These are phyloP conservation scores for Aleiodes testaceus DNA, from an alignment of 2,888 invertebrate genomes.

Conservation along the genomic window DNA sequence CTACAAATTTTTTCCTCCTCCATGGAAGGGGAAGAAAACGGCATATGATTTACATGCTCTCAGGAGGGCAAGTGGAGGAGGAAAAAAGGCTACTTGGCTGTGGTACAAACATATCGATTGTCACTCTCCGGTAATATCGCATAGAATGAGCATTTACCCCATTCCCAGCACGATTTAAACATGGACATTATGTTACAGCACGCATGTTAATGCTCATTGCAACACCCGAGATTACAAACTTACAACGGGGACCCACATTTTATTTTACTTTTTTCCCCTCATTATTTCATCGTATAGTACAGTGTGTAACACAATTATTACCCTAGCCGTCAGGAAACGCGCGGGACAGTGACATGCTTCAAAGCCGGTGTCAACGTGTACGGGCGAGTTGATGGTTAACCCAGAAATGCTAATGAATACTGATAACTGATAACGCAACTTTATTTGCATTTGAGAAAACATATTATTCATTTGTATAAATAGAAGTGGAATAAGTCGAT, in stretches of 20 bases:
- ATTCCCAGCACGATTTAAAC: conserved; percentile 10
- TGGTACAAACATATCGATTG: conserved; percentile 57
- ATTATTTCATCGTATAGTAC: neutral
- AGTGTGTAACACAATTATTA: conserved; percentile 12
- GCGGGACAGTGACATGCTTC: conserved; percentile 36
- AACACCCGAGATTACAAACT: conserved; percentile 18
- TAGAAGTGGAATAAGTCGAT: neutral
- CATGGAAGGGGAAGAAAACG: neutral
- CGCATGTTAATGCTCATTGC: conserved; percentile 16
- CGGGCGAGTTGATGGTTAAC: conserved; percentile 51
- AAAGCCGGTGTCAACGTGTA: conserved; percentile 11
- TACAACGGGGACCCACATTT: conserved; percentile 17
- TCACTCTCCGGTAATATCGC: conserved; percentile 27
- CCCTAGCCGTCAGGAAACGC: conserved; percentile 26
- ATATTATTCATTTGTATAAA: conserved; percentile 1
- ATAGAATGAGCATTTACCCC: conserved; percentile 1
- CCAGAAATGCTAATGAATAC: conserved; percentile 59
- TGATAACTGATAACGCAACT: conserved; percentile 30
- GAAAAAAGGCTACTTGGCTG: neutral
- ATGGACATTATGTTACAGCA: conserved; percentile 15
- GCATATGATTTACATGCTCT: conserved; percentile 7
- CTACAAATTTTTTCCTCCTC: neutral
- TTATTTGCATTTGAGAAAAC: conserved; percentile 21
- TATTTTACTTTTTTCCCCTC: neutral
- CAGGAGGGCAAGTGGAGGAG: neutral